phyloP scores from a whole-genome alignment of 2,113 vertebrate species.

The Syrrhaptes paradoxus region DNA sequence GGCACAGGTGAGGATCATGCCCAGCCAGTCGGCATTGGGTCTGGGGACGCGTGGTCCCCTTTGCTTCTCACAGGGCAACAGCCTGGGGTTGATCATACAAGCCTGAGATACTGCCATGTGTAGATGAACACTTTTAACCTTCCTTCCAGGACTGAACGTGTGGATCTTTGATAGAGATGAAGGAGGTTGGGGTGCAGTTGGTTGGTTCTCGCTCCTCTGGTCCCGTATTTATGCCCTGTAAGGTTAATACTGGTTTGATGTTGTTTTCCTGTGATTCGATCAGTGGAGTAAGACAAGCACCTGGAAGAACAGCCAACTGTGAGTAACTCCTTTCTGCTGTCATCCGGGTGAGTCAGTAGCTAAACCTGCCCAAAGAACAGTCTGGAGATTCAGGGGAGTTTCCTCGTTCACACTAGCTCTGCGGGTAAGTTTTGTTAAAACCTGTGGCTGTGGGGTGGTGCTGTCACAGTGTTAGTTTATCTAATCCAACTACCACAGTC shows the following conservation, averaged over 20 bases:
- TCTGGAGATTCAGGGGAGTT: neutral
- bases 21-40: neutral
- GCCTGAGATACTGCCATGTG: neutral
- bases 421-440: neutral
- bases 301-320: neutral
- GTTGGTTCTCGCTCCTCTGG: neutral
- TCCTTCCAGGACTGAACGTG: neutral
- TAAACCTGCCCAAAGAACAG: neutral
- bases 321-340: neutral
- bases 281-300: neutral
- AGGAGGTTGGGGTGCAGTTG: neutral
- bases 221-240: neutral
- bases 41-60: neutral
- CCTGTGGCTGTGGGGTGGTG: neutral
- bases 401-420: neutral
- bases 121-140: neutral
- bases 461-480: neutral
- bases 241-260: neutral
- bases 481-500: neutral
- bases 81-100: neutral
- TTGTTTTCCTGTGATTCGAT: neutral
- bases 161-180: neutral
- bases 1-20: neutral
- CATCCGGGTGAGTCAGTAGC: fast-evolving
- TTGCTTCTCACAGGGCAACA: neutral